Base-by-base conservation (phyloP, 2,888 invertebrate species). In the Eubasilissa splendida region DNA sequence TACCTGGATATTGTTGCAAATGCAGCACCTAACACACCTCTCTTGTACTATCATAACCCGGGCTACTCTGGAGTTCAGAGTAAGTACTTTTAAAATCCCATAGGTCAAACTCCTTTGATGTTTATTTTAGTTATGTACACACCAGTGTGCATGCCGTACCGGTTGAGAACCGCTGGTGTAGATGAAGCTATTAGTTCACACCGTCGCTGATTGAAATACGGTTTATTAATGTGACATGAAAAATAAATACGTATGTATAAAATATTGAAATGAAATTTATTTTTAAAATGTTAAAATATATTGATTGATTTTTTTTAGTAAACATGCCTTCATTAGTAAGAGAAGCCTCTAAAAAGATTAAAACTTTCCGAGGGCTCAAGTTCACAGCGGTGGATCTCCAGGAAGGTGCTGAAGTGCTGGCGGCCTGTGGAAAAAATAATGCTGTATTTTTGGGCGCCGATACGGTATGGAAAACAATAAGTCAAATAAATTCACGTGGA, bases 1-100 rank as follows among this genome's bases (percentile, higher is more conserved):
- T 96, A 96, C 86, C 89, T 96, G 75, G 91, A 91, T 84, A 86
- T 91, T 71, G 92, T 97, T 5, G 92, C 94, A 0, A 88, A 91
- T 14, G 93, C 94, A 0, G 96, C 96, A 0, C 94, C 95, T 0
- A 93, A 92, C 7, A 92, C 94, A 0, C 96, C 97, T 0, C 91
- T 97, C 65, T 89, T 96, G 52, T 96, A 96, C 86, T 97, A 97
- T 86, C 96, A 97, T 86, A 94, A 96, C 84, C 96, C 96, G 0
- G 89, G 89, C 82, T 92, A 94, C 87, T 94, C 93, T 60, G 92
- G 92, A 80, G 93, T 96, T 42, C 92, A 93, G 84, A 89, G 96
- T 96, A 89, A 93, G 93, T 90, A 22, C 22, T 22, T 22, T 22
- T 22, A 22, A 1, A 22, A 22, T 22, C 22, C 22, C 22, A 1